These are phyloP conservation scores for Drosophila paucipuncta DNA, from an alignment of 2,888 invertebrate genomes.

Conservation along the genomic window DNA sequence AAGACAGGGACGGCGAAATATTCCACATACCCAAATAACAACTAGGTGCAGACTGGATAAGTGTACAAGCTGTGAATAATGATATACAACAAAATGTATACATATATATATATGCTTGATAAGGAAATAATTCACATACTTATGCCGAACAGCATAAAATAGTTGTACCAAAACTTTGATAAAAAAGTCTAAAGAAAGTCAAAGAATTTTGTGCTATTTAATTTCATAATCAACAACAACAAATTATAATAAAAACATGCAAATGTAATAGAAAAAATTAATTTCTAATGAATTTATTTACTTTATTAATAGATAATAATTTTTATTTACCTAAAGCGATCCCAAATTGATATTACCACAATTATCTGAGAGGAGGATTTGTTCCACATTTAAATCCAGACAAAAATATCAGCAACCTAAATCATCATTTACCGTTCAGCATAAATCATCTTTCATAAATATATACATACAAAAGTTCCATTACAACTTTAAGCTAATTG, in stretches of 20 bases:
- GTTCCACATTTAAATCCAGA: background rate
- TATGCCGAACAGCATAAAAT: background rate
- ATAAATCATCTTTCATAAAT: background rate
- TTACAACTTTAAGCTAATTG: background rate
- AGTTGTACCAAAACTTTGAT: background rate
- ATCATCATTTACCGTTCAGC: background rate
- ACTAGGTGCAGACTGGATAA: conserved; percentile 17
- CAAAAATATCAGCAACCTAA: background rate
- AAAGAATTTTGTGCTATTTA: background rate
- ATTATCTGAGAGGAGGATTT: background rate
- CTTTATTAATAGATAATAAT: background rate
- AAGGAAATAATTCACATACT: background rate
- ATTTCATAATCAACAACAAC: background rate
- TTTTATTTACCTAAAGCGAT: background rate
- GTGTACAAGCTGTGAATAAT: background rate
- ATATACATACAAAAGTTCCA: too few relatives aligned
- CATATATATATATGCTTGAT: background rate
- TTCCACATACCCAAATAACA: conserved; percentile 8
- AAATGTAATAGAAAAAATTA: background rate
- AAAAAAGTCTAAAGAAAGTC: background rate
- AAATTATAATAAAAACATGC: background rate
- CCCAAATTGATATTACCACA: background rate
- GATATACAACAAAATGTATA: background rate
- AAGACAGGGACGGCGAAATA: conserved; percentile 59
- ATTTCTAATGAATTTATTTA: background rate